Conservation (phyloP, 2,113 vertebrate genomes). For the Dipodomys spectabilis region DNA sequence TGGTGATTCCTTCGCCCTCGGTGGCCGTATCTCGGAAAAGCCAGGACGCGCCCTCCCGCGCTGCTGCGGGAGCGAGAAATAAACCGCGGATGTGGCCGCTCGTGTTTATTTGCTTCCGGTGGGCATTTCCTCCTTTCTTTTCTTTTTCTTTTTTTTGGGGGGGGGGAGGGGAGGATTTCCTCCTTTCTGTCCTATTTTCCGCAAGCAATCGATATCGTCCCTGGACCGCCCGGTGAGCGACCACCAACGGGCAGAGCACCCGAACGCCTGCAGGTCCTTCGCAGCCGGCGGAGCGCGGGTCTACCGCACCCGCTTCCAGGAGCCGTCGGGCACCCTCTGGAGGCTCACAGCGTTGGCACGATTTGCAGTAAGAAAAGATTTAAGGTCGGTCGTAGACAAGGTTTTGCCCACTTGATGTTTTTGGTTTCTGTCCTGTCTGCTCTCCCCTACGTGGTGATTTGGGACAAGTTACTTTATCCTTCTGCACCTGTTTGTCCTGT, state of each 20-base stretch:
- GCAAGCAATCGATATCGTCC: neutral
- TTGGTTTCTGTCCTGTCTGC: neutral
- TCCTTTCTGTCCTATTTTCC: too few species aligned
- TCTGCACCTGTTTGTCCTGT: neutral
- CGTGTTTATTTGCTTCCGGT: neutral
- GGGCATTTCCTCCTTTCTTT: neutral
- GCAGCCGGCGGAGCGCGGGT: too few species aligned
- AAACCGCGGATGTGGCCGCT: too few species aligned
- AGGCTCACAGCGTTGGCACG: neutral
- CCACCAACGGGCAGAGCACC: neutral
- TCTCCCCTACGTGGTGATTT: neutral
- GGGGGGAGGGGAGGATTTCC: neutral
- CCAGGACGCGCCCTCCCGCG: fast-evolving
- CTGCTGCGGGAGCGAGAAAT: neutral
- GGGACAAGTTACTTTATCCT: neutral
- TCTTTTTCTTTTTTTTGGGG: too few species aligned
- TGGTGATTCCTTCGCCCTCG: neutral
- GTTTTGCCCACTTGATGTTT: neutral
- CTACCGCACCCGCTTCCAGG: too few species aligned
- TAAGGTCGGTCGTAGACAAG: neutral
- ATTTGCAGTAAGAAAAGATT: neutral
- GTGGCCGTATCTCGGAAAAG: fast-evolving
- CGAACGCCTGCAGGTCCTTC: neutral
- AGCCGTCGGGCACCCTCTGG: fast-evolving
- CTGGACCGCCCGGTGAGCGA: neutral